Percentiles rank a stretch among this genome's conserved stretches.
Evolutionary conservation across 2,113 vertebrate genomes (phyloP).

Genomic region (Polypterus bichir): DNA sequence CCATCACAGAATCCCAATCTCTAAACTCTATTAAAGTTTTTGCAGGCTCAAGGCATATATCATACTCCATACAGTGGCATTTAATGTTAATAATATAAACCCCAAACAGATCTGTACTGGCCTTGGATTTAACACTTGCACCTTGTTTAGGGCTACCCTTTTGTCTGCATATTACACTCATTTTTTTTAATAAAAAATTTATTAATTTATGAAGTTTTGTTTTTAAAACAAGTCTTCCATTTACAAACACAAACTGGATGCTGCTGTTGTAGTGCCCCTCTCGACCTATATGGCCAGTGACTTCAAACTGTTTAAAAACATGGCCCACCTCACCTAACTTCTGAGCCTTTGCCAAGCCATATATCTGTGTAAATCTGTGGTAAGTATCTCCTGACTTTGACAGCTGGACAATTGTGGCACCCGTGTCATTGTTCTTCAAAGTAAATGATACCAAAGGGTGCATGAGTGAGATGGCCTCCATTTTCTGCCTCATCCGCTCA

Average conservation of each 20-base stretch:
- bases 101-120: constrained; percentile 58
- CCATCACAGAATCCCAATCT: constrained; percentile 70
- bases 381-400: constrained; percentile 65
- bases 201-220: constrained; percentile 85
- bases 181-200: constrained; percentile 67
- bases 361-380: constrained; percentile 84
- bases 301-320: constrained; percentile 53
- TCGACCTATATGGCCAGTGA: constrained; percentile 66
- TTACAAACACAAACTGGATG: constrained; percentile 84
- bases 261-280: constrained; percentile 86
- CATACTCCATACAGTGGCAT: constrained; percentile 72
- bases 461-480: constrained; percentile 78
- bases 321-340: constrained; percentile 67
- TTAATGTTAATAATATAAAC: constrained; percentile 78
- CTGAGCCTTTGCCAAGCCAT: constrained; percentile 60
- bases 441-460: constrained; percentile 81
- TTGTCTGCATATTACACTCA: constrained; percentile 55
- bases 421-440: constrained; percentile 70
- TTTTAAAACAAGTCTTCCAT: constrained; percentile 72
- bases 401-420: constrained; percentile 74
- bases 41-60: constrained; percentile 79
- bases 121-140: constrained; percentile 54
- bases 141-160: constrained; percentile 32
- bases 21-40: constrained; percentile 90
- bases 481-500: constrained; percentile 70